Conservation (phyloP, 2,113 vertebrate genomes). For the Cairina moschata region DNA sequence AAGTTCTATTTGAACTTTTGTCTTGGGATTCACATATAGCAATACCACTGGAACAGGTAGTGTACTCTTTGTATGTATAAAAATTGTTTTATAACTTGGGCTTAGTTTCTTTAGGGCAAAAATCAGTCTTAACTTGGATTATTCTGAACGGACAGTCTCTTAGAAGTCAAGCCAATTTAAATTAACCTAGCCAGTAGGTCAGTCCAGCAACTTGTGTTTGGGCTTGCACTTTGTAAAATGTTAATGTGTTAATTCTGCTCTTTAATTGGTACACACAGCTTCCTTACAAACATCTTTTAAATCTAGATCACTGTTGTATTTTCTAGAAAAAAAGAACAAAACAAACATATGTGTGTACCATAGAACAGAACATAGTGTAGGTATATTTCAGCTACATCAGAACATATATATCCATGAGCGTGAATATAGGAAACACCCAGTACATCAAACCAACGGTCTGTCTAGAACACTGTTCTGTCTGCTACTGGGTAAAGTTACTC, state of each 20-base stretch:
- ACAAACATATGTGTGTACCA: neutral
- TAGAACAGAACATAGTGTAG: neutral
- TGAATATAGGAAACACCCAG: neutral
- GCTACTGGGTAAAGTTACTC: neutral
- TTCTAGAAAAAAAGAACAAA: neutral
- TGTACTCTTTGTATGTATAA: neutral
- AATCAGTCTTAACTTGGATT: neutral
- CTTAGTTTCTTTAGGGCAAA: neutral
- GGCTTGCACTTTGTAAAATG: neutral
- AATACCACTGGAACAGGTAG: neutral
- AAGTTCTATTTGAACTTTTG: neutral
- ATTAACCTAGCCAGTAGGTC: neutral
- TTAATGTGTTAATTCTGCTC: neutral
- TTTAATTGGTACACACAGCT: neutral
- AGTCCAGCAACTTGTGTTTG: neutral
- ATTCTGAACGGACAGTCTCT: neutral
- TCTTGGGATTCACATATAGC: neutral
- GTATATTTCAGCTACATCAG: neutral
- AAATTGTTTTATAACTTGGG: neutral
- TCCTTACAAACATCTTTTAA: neutral
- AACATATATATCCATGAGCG: accelerated
- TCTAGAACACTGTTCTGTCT: neutral
- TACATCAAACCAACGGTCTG: neutral
- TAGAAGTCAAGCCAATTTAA: neutral
- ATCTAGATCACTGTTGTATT: neutral